Evolutionary conservation across 2,113 vertebrate genomes (phyloP).

Genomic region (Pica pica): DNA sequence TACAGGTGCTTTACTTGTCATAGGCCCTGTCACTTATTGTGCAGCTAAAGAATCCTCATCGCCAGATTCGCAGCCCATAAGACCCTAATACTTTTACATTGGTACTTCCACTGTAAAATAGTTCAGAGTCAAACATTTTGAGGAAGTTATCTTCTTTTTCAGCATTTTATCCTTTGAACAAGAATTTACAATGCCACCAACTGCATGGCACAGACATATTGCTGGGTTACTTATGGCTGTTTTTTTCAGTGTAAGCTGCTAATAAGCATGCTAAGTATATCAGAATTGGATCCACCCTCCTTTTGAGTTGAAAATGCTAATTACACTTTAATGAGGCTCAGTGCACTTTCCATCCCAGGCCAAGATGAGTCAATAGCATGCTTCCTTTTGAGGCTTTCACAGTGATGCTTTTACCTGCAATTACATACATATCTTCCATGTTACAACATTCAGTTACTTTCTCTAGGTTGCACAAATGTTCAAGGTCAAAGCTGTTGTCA

Average conservation of each 20-base stretch:
- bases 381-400: background rate
- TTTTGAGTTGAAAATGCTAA: background rate
- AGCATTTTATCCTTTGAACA: background rate
- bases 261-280: background rate
- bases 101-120: background rate
- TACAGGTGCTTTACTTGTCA: background rate
- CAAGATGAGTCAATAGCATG: background rate
- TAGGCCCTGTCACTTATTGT: background rate
- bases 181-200: background rate
- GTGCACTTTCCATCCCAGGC: background rate
- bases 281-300: background rate
- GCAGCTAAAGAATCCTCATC: background rate
- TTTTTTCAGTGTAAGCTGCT: background rate
- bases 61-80: background rate
- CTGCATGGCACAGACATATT: background rate
- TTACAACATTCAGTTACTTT: background rate
- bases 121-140: background rate
- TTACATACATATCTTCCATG: background rate
- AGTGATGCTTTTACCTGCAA: background rate
- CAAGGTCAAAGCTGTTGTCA: background rate
- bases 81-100: background rate
- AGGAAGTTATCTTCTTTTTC: background rate
- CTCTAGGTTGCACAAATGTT: background rate
- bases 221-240: background rate
- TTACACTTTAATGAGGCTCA: background rate